Evolutionary conservation across 2,888 invertebrate species (phyloP).

Genomic region (Labia minor): DNA sequence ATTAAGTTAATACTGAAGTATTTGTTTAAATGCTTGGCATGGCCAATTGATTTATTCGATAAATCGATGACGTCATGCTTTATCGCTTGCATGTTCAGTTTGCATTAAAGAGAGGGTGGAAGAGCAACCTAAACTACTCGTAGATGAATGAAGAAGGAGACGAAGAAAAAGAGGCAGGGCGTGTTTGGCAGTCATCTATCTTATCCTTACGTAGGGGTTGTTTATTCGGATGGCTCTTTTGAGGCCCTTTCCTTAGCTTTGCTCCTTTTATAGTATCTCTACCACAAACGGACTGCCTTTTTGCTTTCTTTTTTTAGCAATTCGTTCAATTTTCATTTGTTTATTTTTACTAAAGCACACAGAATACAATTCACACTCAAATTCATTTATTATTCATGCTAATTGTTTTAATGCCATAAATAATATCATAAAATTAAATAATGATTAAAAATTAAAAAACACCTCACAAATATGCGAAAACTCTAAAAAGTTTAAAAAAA

Average conservation of each 20-base stretch:
- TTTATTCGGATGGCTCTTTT: conserved; percentile 7
- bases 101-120: conserved; percentile 13
- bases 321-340: no score
- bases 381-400: no score
- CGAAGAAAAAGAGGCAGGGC: neutral
- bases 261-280: neutral
- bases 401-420: no score
- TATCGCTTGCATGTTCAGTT: conserved; percentile 13
- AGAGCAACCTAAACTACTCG: neutral
- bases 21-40: neutral
- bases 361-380: no score
- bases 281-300: neutral
- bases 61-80: neutral
- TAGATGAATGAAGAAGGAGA: neutral
- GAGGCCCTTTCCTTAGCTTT: neutral
- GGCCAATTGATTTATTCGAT: conserved; percentile 1
- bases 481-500: no score
- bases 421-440: no score
- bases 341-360: no score
- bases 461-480: no score
- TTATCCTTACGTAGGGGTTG: neutral
- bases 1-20: no score
- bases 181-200: conserved; percentile 3
- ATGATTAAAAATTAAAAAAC: no score
- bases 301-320: neutral